Evolutionary conservation across 2,113 vertebrate genomes (phyloP), one percentile per base, ranked within the genome.

Genomic region (Tenrec ecaudatus): DNA sequence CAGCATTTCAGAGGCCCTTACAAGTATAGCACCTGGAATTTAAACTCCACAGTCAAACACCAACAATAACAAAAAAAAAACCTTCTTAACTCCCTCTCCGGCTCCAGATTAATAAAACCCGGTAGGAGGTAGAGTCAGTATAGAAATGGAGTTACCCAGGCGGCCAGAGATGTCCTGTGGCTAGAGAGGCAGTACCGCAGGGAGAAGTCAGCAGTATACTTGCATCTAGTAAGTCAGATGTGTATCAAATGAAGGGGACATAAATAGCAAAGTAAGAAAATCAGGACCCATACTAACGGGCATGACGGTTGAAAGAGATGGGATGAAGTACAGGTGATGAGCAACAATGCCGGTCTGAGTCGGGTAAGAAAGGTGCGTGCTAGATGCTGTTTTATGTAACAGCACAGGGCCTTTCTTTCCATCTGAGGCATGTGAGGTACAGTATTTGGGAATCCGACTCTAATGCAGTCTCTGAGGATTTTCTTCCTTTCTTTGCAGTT

Each of bases 51-150:
- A 43, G 38, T 2, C 31, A 47, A 85, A 88, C 36, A 8, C 22
- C 16, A 85, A 53, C 47, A 53, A 53, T 53, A 53, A 5, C 47
- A 53, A 53, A 5, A 53, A 53, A 5, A 77, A 73, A 91, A 78
- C 3, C 16, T 69, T 76, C 47, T 77, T 23, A 43, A 27, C 40
- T 78, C 17, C n/a, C 68, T 82, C 19, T 73, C 27, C 57, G 23
- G 31, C 31, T 86, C 88, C 91, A 79, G 22, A 71, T 29, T 91
- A 57, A 84, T 88, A 84, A 58, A 43, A 84, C 60, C 14, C 40
- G 58, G 27, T 15, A 88, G n/a, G 25, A 38, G 15, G 85, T 79
- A 78, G 17, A 93, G 20, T 80, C 29, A 58, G 25, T 58, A 53
- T 66, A 77, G 29, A 78, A n/a, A 38, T 62, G 20, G 68, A 71